These are phyloP conservation scores for Opisthocomus hoazin DNA, from an alignment of 2,113 vertebrate genomes.

Conservation along the genomic window DNA sequence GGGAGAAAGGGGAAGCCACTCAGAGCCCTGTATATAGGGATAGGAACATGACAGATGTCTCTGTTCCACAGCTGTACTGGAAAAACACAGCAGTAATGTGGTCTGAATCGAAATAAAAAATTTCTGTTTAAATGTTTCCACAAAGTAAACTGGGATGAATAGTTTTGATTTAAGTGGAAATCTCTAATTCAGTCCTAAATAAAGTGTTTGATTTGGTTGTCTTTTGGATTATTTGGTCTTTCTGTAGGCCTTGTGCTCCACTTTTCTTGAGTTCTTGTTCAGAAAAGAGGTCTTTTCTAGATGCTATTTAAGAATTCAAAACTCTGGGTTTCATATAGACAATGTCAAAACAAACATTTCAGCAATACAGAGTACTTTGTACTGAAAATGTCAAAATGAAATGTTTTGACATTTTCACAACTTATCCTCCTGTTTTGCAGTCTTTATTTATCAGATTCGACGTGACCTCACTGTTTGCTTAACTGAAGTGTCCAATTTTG, in stretches of 20 bases:
- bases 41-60: background rate
- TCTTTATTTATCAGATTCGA: background rate
- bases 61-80: background rate
- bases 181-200: background rate
- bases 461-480: background rate
- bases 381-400: background rate
- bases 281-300: background rate
- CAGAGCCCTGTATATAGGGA: background rate
- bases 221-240: background rate
- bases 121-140: background rate
- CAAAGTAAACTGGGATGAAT: background rate
- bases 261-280: background rate
- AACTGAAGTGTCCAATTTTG: background rate
- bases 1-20: background rate
- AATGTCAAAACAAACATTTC: background rate
- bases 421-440: background rate
- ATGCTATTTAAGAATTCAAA: background rate
- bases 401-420: background rate
- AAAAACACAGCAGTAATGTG: background rate
- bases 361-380: background rate
- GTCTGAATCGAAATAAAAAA: background rate
- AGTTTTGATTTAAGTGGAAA: background rate
- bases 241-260: background rate
- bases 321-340: background rate
- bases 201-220: background rate